Evolutionary conservation across 2,797 vertebrate species (phyloP).

Genomic region (Halcyon badia): DNA sequence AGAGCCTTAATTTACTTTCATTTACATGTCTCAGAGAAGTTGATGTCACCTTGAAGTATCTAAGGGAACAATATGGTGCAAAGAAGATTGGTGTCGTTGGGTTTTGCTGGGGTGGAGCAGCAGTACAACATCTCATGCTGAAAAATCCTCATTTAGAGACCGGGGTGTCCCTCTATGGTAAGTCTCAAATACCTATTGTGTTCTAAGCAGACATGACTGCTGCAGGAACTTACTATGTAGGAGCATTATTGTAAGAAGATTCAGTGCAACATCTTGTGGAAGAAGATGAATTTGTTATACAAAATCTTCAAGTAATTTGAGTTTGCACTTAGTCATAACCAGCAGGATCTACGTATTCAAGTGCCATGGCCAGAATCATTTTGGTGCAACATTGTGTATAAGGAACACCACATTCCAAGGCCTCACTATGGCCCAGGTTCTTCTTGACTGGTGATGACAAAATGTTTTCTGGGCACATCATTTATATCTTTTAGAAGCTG

Average conservation of each 20-base stretch:
- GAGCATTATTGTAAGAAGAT: not conserved
- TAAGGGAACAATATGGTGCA: constrained; percentile 84
- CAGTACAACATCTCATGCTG: constrained; percentile 88
- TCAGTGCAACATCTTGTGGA: not conserved
- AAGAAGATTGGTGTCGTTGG: constrained; percentile 86
- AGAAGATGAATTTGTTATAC: not conserved
- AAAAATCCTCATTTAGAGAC: constrained; percentile 87
- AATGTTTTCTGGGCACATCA: not conserved
- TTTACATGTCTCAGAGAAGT: constrained; percentile 81
- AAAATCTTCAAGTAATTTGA: not conserved
- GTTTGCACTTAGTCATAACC: not conserved
- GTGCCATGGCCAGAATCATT: not conserved
- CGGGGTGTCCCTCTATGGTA: constrained; percentile 91
- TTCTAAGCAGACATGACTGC: not conserved
- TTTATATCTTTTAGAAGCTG: not conserved
- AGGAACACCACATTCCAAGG: not conserved
- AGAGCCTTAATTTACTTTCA: not conserved
- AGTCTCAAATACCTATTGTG: not conserved
- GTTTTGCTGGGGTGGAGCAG: constrained; percentile 94
- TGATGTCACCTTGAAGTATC: constrained; percentile 83
- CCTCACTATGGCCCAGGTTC: not conserved
- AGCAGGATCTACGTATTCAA: not conserved
- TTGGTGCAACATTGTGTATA: fast-evolving
- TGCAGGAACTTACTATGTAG: not conserved
- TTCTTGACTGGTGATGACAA: not conserved